Base-by-base conservation (phyloP, 2,888 invertebrate species). In the Platerodrilus igneus region DNA sequence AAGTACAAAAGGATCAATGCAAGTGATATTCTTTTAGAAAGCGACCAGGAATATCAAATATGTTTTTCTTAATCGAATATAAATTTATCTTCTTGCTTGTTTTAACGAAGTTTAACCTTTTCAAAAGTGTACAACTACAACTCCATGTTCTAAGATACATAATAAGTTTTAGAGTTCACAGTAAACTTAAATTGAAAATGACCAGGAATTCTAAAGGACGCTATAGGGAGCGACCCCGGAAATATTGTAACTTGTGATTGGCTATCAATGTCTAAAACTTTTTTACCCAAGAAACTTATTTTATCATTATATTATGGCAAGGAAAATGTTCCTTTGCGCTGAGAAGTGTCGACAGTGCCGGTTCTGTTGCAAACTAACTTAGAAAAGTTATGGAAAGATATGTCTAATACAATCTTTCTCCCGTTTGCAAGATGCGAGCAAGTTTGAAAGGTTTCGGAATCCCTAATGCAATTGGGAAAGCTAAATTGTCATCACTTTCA, bases 301-400 rank as follows among this genome's bases (percentile, higher is more conserved):
- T 45, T 47, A 50, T 50, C 52, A 50, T 48, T 52, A 47, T 43
- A 51, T 51, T 51, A 51, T 36, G 43, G 49, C 37, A 42, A 14
- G 23, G 36, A 39, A 39, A 36, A 32, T 31, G 31, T 31, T 29
- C 33, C 39, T 32, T 37, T 29, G 40, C 37, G 40, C 41, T 35
- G 38, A 22, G 38, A 46, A 48, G 45, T 45, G 42, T 38, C 43
- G 42, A 50, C 46, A 50, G 35, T 41, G 38, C 38, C 38, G 47
- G 26, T 44, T 30, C 43, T 50, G 46, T 48, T 41, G 39, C 36
- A 43, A 51, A 51, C 46, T 45, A 48, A 50, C 48, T 48, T 50
- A 41, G 46, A 38, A 41, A 50, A 51, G 46, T 51, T 51, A 41
- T 42, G 37, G 38, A 45, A 37, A 41, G 48, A 48, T 47, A 51